Base-by-base conservation (phyloP, 37 sponge, comb jelly and placozoan species). In the Spongia lamella region DNA sequence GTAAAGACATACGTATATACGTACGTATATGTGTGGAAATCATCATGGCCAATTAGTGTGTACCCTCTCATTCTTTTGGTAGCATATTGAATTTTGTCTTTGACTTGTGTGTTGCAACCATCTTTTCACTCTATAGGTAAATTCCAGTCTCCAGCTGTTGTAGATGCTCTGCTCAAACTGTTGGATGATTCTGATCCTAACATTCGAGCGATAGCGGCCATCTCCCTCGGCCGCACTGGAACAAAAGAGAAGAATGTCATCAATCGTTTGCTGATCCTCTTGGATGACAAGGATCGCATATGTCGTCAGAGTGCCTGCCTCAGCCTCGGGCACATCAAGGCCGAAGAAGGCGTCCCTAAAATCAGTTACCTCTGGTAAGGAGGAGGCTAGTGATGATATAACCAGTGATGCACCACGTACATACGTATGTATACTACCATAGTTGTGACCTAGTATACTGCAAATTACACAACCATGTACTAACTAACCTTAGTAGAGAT, bases 221-320 rank as follows among this genome's bases (percentile, higher is more conserved):
- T 97, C 19, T 94, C 98, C 65, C 87, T 97, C 24, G 92, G 91
- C 24, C 84, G 89, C 4, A 85, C 92, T 29, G 94, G 86, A 22
- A 36, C 57, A 20, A 50, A 53, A 1, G 75, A 79, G 7, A 89
- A 88, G 29, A 27, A 20, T 7, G 63, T 86, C 38, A 61, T 93
- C 14, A 85, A 86, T 49, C 58, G 36, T 0, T 78, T 97, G 20
- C 85, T 86, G 20, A 27, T 26, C 0, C 81, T 84, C 11, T 85
- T 97, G 56, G 66, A 83, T 57, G 98, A 97, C 66, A 64, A 56
- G 2, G 98, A 97, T 60, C 64, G 98, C 11, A 81, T 97, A 24
- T 94, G 94, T 25, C 64, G 98, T 6, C 95, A 97, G 79, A 84
- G 90, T 49, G 94, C 87, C 33, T 97, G 98, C 38, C 89, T 97